A percentile compares a stretch with the other conserved stretches of the same genome.
Evolutionary conservation across 64 coral and sea anemone genomes (phyloP).

Genomic region (Orbicella faveolata): DNA sequence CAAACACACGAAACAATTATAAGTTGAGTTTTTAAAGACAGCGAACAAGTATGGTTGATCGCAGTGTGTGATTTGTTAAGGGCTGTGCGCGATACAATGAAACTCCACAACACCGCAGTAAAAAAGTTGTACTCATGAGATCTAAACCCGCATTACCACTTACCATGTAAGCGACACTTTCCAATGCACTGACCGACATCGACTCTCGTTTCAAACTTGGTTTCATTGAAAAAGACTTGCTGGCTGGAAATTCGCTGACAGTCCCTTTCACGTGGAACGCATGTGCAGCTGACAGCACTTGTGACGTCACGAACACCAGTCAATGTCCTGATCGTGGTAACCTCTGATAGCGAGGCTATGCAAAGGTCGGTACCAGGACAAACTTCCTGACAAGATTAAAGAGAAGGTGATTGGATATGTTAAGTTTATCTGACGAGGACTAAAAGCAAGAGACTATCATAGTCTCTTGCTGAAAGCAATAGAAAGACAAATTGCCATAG

Average conservation of each 20-base stretch:
- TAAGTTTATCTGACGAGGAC: not conserved
- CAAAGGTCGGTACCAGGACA: constrained; percentile 46
- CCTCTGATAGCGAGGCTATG: not conserved
- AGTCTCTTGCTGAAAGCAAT: no score
- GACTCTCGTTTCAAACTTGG: constrained; percentile 53
- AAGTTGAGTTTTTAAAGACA: no score
- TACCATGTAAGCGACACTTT: constrained; percentile 14
- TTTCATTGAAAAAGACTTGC: constrained; percentile 43
- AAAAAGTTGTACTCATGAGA: no score
- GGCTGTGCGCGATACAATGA: no score
- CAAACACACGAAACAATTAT: not conserved
- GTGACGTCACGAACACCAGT: constrained; percentile 43
- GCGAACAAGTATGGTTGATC: no score
- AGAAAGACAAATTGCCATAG: no score
- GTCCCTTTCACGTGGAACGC: constrained; percentile 33
- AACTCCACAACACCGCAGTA: no score
- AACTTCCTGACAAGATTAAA: not conserved
- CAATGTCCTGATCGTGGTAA: constrained; percentile 33
- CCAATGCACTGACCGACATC: constrained; percentile 64
- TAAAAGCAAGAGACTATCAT: not conserved
- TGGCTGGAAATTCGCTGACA: constrained; percentile 27
- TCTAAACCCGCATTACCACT: not conserved
- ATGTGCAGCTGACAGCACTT: constrained; percentile 39
- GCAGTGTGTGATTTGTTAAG: no score
- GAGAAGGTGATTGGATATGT: not conserved